Conservation (phyloP, 2,888 invertebrate genomes). For the Hyposoter dolosus region DNA sequence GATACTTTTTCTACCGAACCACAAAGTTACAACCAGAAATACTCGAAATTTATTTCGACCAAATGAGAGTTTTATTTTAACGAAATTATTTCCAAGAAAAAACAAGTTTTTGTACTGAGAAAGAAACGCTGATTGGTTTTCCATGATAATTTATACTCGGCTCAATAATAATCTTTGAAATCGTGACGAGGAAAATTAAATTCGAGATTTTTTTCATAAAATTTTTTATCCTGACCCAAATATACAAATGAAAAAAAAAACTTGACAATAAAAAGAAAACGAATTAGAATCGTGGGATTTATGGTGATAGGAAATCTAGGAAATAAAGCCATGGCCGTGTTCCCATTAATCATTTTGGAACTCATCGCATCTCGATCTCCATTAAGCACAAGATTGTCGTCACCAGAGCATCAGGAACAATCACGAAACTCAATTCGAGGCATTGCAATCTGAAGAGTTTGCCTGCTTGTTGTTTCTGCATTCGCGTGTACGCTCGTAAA, state of each 20-base stretch:
- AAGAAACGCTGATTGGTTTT: too few species aligned
- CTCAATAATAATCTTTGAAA: too few species aligned
- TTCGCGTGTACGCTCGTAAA: slow-evolving; percentile 69
- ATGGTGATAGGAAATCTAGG: not conserved
- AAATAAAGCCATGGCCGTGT: not conserved
- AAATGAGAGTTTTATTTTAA: not conserved
- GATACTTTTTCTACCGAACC: not conserved
- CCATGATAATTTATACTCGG: too few species aligned
- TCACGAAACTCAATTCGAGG: slow-evolving; percentile 30
- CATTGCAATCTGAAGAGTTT: not conserved
- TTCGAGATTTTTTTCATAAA: too few species aligned
- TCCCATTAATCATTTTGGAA: slow-evolving; percentile 46
- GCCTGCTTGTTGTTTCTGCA: slow-evolving; percentile 29
- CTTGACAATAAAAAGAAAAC: not conserved
- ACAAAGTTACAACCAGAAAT: not conserved
- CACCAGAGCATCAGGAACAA: slow-evolving; percentile 9
- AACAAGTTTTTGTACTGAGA: too few species aligned
- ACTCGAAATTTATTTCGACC: not conserved
- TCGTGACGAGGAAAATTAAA: too few species aligned
- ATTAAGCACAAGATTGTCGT: slow-evolving; percentile 39
- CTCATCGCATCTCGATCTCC: slow-evolving; percentile 12
- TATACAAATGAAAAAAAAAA: not conserved
- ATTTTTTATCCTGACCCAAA: too few species aligned
- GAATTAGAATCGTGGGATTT: not conserved
- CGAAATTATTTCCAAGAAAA: not conserved